phyloP scores from a whole-genome alignment of 2,113 vertebrate species.

The Dendrocopos noguchii region DNA sequence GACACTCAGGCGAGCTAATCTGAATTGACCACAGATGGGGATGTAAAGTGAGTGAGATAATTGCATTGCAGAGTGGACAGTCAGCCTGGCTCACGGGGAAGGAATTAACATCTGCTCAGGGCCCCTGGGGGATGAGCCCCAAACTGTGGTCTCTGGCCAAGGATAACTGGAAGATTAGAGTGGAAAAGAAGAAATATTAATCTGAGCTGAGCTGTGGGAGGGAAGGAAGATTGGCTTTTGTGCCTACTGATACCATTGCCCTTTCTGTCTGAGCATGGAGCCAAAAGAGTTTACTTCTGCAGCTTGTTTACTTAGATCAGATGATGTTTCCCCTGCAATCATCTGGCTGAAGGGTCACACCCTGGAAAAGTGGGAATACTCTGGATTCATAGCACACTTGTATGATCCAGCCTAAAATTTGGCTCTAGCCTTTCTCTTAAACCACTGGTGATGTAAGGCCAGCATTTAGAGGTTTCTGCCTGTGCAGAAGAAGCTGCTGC shows the following conservation, averaged over 20 bases:
- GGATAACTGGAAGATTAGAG: neutral
- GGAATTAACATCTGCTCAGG: slow-evolving; percentile 57
- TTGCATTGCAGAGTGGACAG: slow-evolving; percentile 66
- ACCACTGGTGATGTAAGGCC: neutral
- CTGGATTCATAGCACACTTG: neutral
- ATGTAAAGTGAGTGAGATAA: slow-evolving; percentile 63
- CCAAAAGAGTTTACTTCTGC: slow-evolving; percentile 11
- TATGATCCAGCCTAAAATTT: slow-evolving; percentile 5
- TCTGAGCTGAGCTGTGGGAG: neutral
- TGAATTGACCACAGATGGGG: slow-evolving; percentile 64
- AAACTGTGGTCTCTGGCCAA: neutral
- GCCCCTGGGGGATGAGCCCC: neutral
- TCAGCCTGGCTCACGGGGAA: slow-evolving; percentile 40
- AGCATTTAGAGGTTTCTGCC: neutral
- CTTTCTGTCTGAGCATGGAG: neutral
- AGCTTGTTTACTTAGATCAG: slow-evolving; percentile 21
- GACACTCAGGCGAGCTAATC: slow-evolving; percentile 67
- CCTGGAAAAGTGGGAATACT: neutral
- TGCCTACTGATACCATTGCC: neutral
- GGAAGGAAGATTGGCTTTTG: neutral
- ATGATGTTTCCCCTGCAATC: neutral
- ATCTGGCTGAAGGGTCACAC: slow-evolving; percentile 2
- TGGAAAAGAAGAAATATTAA: neutral
- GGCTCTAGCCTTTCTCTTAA: neutral
- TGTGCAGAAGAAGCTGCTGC: neutral